A percentile compares a stretch with the other conserved stretches of the same genome.
phyloP scores from a whole-genome alignment of 2,113 vertebrate species.

The Noturus placidus region DNA sequence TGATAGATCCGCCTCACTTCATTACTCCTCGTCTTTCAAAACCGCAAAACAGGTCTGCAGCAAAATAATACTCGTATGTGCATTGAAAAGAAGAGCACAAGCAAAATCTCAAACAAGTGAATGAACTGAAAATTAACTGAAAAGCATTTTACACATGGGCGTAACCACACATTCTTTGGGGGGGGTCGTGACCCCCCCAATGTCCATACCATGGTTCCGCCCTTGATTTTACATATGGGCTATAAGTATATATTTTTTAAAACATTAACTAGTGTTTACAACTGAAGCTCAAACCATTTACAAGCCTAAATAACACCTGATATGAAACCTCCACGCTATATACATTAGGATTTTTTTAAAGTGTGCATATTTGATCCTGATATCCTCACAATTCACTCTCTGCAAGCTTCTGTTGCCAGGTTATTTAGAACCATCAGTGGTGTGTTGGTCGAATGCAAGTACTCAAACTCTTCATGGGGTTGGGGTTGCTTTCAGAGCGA shows the following conservation, averaged over 20 bases:
- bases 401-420: background rate
- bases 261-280: background rate
- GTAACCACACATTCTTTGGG: too few relatives aligned
- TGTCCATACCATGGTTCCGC: too few relatives aligned
- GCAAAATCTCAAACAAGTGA: background rate
- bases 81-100: background rate
- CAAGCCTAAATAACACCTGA: background rate
- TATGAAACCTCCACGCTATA: background rate
- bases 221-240: background rate
- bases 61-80: constrained; percentile 1
- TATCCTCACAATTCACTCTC: background rate
- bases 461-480: background rate
- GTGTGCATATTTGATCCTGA: background rate
- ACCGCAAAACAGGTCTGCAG: constrained; percentile 23
- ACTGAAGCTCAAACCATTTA: background rate
- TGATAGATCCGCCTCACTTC: constrained; percentile 64
- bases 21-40: constrained; percentile 57
- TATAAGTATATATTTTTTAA: background rate
- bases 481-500: background rate
- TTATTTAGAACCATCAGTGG: background rate
- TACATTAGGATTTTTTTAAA: background rate
- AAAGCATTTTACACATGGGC: background rate
- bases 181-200: too few relatives aligned
- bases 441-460: background rate
- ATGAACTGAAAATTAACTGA: background rate